These are phyloP conservation scores for Paratilapia polleni DNA, from an alignment of 2,113 vertebrate species.

Conservation along the genomic window DNA sequence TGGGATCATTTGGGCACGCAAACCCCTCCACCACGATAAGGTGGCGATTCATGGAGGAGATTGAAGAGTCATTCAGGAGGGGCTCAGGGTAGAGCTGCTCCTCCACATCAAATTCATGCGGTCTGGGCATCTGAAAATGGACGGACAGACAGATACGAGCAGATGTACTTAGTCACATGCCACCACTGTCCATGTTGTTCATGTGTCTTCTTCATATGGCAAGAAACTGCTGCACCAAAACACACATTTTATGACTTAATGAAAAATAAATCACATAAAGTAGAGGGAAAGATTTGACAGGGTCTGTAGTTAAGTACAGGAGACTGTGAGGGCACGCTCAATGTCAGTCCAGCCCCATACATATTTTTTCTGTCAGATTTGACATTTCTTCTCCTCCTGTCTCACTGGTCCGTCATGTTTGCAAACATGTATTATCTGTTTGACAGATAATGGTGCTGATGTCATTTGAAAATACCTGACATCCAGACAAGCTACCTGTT, in stretches of 20 bases:
- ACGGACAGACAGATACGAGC: neutral
- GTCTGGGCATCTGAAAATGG: neutral
- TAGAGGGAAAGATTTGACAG: neutral
- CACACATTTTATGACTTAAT: neutral
- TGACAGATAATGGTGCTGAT: neutral
- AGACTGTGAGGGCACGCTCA: neutral
- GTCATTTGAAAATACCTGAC: neutral
- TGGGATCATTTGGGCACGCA: neutral
- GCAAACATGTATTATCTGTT: neutral
- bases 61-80: neutral
- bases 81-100: neutral
- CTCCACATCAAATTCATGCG: neutral
- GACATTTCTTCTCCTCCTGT: neutral
- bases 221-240: neutral
- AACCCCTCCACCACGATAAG: neutral
- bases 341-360: neutral
- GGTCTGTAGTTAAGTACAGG: slow-evolving; percentile 23
- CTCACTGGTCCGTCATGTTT: neutral
- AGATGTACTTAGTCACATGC: neutral
- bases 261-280: neutral
- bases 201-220: neutral
- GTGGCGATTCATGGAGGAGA: neutral
- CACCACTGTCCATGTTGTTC: neutral
- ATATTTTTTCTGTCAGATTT: neutral
- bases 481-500: neutral